Percentiles rank a stretch among this genome's conserved stretches.
Conservation (phyloP, 1,140 invertebrate genomes). For the Drosophila yakuba region DNA sequence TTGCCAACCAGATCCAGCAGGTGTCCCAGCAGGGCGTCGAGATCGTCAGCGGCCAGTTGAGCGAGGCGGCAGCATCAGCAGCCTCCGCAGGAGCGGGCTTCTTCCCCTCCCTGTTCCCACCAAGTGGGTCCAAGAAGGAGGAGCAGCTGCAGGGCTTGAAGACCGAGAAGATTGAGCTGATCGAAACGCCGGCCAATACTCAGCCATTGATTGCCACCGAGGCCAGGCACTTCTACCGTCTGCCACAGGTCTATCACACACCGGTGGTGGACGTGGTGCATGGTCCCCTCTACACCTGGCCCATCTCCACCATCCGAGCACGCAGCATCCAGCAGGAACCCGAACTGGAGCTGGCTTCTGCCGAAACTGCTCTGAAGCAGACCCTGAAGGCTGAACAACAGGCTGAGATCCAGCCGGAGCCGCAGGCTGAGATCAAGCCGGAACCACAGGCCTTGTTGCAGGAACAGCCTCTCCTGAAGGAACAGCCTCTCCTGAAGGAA, state of each 20-base stretch:
- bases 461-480: slow-evolving; percentile 56
- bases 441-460: slow-evolving; percentile 6
- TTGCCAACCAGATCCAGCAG: slow-evolving; percentile 62
- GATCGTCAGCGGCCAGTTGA: slow-evolving; percentile 54
- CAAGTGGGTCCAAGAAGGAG: slow-evolving; percentile 39
- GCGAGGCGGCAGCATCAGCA: slow-evolving; percentile 64
- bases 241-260: slow-evolving; percentile 70
- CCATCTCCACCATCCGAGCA: slow-evolving; percentile 73
- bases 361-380: slow-evolving; percentile 41
- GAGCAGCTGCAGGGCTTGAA: slow-evolving; percentile 45
- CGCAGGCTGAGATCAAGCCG: background rate
- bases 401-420: slow-evolving; percentile 22
- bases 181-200: slow-evolving; percentile 73
- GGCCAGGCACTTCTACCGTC: slow-evolving; percentile 67
- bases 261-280: slow-evolving; percentile 77
- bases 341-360: slow-evolving; percentile 36
- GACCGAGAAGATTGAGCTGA: slow-evolving; percentile 60
- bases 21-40: slow-evolving; percentile 58
- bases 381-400: slow-evolving; percentile 27
- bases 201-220: slow-evolving; percentile 65
- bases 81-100: slow-evolving; percentile 65
- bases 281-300: slow-evolving; percentile 64
- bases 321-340: slow-evolving; percentile 65
- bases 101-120: slow-evolving; percentile 65
- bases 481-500: slow-evolving; percentile 19